Evolutionary conservation across 2,113 vertebrate species (phyloP), one percentile per base, ranked within the genome.

Genomic region (Mastomys natalensis): DNA sequence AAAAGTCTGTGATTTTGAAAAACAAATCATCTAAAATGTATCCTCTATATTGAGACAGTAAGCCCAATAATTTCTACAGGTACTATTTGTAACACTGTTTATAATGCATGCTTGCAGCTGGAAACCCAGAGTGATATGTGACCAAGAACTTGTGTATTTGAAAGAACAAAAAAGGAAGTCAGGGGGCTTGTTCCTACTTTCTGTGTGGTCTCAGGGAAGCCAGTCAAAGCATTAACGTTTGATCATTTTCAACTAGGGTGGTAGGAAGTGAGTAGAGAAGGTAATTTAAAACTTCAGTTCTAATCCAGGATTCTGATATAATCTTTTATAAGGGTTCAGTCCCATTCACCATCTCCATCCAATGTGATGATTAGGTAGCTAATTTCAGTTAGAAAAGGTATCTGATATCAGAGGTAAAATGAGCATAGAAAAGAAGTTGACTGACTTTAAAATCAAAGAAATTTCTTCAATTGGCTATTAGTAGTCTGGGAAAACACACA

Each of bases 241-340:
- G 64, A 40, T 94, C 9, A 45, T 76, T 96, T 98, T 95, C 87
- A 94, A n/a, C 43, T 17, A 74, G 43, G n/a, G 68, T 95, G 26
- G 74, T 91, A 19, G 82, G 68, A 72, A 16, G 24, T 93, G 84
- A 74, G 22, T 78, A 92, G 53, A 95, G 60, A 96, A 70, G 43
- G 13, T 92, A 45, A 81, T 87, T 94, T 90, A 90, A 95, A 92
- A 72, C 24, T 64, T n/a, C 4, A 1, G 15, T 72, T 68, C 26
- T 92, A 76, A 43, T 9, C 87, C 68, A 64, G 68, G 45, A 91
- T 93, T 95, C 89, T 89, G 62, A 53, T 55, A 60, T 5, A 29
- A 68, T 17, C 76, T 77, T 74, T 86, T 90, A 86, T 29, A 94
- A 94, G 53, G 19, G 4, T 76, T 76, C 6, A 21, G 24, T 89